Conservation (phyloP, 2,888 invertebrate genomes). For the Odontomyia ornata region DNA sequence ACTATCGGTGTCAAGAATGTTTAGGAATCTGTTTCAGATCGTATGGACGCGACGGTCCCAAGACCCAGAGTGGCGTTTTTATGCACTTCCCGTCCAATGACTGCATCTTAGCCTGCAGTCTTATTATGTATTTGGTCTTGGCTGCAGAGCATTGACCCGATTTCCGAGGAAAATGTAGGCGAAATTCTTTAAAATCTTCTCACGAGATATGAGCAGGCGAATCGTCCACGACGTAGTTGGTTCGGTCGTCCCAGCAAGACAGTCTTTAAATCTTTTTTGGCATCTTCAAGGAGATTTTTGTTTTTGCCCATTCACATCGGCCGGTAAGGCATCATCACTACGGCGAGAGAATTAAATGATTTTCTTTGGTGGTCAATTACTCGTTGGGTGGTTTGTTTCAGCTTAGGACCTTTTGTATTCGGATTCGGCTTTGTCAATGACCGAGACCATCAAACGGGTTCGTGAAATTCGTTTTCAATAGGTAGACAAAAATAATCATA, state of each 20-base stretch:
- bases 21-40: background rate
- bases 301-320: slow-evolving; percentile 1
- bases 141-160: slow-evolving; percentile 31
- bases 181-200: slow-evolving; percentile 42
- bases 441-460: slow-evolving; percentile 8
- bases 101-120: slow-evolving; percentile 14
- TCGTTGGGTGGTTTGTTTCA: slow-evolving; percentile 39
- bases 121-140: slow-evolving; percentile 27
- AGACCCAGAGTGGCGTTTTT: slow-evolving; percentile 3
- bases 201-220: slow-evolving; percentile 22
- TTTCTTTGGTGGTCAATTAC: slow-evolving; percentile 37
- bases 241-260: no score
- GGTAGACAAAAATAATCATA: slow-evolving; percentile 32
- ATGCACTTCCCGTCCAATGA: slow-evolving; percentile 19
- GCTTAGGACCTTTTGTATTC: background rate
- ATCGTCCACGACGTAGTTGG: background rate
- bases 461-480: slow-evolving; percentile 16
- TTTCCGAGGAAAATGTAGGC: slow-evolving; percentile 43
- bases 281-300: slow-evolving; percentile 11
- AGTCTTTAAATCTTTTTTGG: slow-evolving; percentile 20
- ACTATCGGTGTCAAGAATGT: background rate
- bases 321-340: background rate
- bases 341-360: background rate
- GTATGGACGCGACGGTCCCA: background rate
- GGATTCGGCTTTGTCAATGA: slow-evolving; percentile 33